Conservation (phyloP, 2,113 vertebrate species). For the Typhlomys cinereus region DNA sequence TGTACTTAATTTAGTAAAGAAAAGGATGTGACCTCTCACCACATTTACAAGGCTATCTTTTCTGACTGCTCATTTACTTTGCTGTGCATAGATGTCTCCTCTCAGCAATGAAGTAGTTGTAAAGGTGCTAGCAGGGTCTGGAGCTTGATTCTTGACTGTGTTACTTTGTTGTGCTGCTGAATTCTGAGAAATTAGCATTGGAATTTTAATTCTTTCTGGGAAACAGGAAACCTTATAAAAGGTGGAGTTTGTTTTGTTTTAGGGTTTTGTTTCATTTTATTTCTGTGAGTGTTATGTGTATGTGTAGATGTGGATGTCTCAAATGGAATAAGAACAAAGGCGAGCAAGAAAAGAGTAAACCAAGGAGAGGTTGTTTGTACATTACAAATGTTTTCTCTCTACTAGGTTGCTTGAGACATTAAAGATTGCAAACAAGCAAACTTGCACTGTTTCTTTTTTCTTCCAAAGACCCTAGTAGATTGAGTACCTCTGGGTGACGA, state of each 20-base stretch:
- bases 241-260: slow-evolving; percentile 16
- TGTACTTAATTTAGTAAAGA: slow-evolving; percentile 54
- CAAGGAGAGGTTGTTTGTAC: neutral
- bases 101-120: slow-evolving; percentile 48
- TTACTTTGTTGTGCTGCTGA: slow-evolving; percentile 43
- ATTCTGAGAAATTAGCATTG: slow-evolving; percentile 58
- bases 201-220: slow-evolving; percentile 35
- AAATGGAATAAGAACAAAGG: neutral
- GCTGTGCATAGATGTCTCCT: neutral
- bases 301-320: neutral
- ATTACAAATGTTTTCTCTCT: slow-evolving; percentile 31
- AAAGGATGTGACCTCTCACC: neutral
- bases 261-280: neutral
- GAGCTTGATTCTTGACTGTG: slow-evolving; percentile 32
- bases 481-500: slow-evolving; percentile 4
- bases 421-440: slow-evolving; percentile 54
- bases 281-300: neutral
- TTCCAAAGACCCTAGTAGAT: slow-evolving; percentile 35
- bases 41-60: neutral
- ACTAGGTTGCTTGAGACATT: slow-evolving; percentile 40
- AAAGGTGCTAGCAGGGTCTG: neutral
- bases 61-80: slow-evolving; percentile 26
- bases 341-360: too few relatives aligned
- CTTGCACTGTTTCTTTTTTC: slow-evolving; percentile 20
- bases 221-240: slow-evolving; percentile 22